Evolutionary conservation across 2,113 vertebrate species (phyloP).

Genomic region (Pollachius pollachius): DNA sequence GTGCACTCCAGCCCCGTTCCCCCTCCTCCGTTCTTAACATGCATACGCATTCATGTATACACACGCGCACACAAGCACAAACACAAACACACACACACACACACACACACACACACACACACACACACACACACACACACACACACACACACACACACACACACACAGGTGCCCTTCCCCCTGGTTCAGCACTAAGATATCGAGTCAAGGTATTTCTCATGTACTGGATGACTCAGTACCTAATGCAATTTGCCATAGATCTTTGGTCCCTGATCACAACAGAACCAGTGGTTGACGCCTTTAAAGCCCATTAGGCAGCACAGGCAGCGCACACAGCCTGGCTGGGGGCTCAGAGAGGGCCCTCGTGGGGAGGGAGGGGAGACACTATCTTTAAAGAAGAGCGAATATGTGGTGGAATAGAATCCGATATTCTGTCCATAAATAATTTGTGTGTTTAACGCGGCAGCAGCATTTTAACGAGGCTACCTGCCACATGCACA

Average conservation of each 20-base stretch:
- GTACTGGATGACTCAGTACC: conserved; percentile 11
- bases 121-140: conserved; percentile 2
- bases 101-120: background rate
- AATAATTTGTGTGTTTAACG: no score
- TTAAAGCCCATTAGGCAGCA: conserved; percentile 30
- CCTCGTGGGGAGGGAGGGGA: no score
- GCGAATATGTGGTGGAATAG: no score
- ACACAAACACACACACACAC: background rate
- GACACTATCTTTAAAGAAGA: no score
- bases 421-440: no score
- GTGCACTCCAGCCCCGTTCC: conserved; percentile 29
- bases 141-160: conserved; percentile 9
- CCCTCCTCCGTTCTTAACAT: conserved; percentile 28
- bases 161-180: conserved; percentile 10
- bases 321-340: conserved; percentile 16
- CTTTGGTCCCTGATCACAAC: conserved; percentile 26
- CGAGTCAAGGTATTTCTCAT: conserved; percentile 7
- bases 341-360: conserved; percentile 1
- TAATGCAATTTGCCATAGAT: conserved; percentile 18
- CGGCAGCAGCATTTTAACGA: no score
- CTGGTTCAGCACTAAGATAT: conserved; percentile 26
- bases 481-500: no score
- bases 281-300: conserved; percentile 13
- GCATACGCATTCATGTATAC: conserved; percentile 21
- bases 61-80: background rate